Evolutionary conservation across 2,888 invertebrate genomes (phyloP), one percentile per base, ranked within the genome.

Genomic region (Archips crataeganus): DNA sequence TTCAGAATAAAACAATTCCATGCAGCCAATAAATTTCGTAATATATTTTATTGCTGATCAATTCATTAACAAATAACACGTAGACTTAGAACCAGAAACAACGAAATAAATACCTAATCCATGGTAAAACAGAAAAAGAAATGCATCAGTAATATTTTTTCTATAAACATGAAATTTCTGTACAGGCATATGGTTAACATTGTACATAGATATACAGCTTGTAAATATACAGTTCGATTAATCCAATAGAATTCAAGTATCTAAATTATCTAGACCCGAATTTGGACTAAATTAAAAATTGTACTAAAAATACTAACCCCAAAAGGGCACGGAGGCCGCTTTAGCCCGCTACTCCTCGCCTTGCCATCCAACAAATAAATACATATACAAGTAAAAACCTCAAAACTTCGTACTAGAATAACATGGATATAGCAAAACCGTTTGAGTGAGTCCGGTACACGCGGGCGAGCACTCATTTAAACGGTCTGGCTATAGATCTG

Each of bases 91-190:
- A 92, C 91, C 93, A 91, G 90, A 86, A 86, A 88, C 85, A 94
- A 94, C 92, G 92, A 92, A 92, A 94, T 93, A 94, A 94, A 94
- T 93, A 94, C 93, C 93, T 90, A 87, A 89, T 91, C 90, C 93
- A 87, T 80, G 87, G 89, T 91, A 90, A 87, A 88, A 84, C 84
- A 83, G 81, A 84, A 73, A 77, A 87, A 84, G 82, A 88, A 89
- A 90, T 88, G 88, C 88, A 89, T 88, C 87, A 82, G 79, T 82
- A 78, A 79, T 79, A 81, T 81, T 82, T 23, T 81, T 79, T 82
- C 82, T 80, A 80, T 79, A 80, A 79, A 82, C 80, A 82, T 77
- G 77, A 79, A 80, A 78, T 82, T 73, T 81, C 79, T 80, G 81
- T 81, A 82, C 78, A 82, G 67, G 71, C 39, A 39, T 36, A 77